Base-by-base conservation (phyloP, 2,888 invertebrate genomes). In the Diplazon laetatorius region DNA sequence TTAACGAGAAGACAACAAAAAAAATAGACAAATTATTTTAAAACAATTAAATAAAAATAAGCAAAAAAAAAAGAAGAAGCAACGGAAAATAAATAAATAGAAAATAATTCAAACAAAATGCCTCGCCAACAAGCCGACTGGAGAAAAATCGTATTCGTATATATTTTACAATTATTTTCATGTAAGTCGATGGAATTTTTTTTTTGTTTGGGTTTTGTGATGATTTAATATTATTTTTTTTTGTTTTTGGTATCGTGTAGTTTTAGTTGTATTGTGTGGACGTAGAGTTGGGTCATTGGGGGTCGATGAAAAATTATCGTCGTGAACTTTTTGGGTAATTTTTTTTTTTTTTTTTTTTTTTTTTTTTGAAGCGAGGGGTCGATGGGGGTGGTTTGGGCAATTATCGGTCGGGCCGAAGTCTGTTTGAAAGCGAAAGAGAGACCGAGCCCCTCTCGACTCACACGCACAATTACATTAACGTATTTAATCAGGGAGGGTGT, bases 111-210 rank as follows among this genome's bases (percentile, higher is more conserved):
- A 70, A 71, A 74, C 74, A 83, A 78, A 82, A 89, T 88, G 89
- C 82, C 85, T 83, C 87, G 86, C 76, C 87, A 83, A 84, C 85
- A 85, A 85, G 85, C 82, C 81, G 82, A 87, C 82, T 88, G 87
- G 89, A 87, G 86, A 84, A 87, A 87, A 85, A 86, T 89, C 83
- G 82, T 88, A 86, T 86, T 89, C 86, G 85, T 89, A 83, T 89
- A 89, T 87, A 87, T 87, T 88, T 87, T 89, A 81, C 89, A 88
- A 85, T 89, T 88, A 86, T 88, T 88, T 89, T 88, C 89, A 87
- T 89, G 89, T 90, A 89, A 90, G 89, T 90, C 65, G 59, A 76
- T 5, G 6, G 14, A 48, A 2, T 35, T 57, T 37, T 16, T 30
- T 14, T 2, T 6, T 2, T 16, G 25, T 52, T 5, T 52, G 50